phyloP scores from a whole-genome alignment of 2,797 vertebrate species.

The Loriculus beryllinus region DNA sequence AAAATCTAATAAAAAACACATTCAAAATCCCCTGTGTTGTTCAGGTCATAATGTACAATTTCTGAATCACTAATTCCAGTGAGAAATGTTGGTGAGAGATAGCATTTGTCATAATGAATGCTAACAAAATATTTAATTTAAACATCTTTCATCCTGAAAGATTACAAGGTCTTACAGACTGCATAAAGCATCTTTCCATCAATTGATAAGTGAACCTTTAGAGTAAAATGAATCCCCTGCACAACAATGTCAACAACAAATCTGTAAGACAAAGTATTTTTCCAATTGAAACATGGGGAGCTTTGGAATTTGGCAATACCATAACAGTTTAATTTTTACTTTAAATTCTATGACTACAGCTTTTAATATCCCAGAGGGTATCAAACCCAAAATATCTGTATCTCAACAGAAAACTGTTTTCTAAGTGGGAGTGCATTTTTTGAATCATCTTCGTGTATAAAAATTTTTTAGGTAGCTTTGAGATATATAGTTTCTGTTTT shows the following conservation, averaged over 20 bases:
- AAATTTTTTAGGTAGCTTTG: background rate
- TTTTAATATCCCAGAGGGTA: background rate
- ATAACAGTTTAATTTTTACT: background rate
- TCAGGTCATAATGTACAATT: background rate
- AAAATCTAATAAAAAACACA: background rate
- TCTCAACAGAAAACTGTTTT: background rate
- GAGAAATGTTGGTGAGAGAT: background rate
- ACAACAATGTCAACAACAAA: background rate
- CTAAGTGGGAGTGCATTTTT: background rate
- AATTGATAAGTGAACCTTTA: background rate
- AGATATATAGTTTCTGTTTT: background rate
- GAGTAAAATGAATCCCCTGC: background rate
- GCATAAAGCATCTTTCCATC: background rate
- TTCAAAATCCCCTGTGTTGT: background rate
- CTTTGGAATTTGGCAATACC: background rate
- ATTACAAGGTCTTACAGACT: background rate
- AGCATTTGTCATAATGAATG: background rate
- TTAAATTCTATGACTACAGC: background rate
- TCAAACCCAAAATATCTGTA: background rate
- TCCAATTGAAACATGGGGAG: background rate
- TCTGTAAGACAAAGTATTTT: background rate
- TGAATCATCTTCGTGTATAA: background rate
- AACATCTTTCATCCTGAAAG: background rate
- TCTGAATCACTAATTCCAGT: background rate
- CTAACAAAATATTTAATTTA: background rate